Conservation (phyloP, 1,140 invertebrate species). For the Eumeta japonica region DNA sequence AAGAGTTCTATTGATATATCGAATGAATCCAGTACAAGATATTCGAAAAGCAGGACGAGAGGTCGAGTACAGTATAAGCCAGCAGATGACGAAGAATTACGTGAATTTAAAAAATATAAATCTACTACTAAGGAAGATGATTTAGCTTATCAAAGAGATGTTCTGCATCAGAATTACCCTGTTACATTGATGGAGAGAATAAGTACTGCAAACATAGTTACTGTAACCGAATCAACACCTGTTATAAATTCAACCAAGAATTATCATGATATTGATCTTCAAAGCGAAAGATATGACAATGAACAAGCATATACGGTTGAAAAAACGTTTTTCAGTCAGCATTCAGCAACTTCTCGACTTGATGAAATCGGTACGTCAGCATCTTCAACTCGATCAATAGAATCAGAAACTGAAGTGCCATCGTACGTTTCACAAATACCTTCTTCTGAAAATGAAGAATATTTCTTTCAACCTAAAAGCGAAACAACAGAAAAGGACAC, state of each 20-base stretch:
- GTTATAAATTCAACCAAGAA: conserved; percentile 23
- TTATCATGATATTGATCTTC: conserved; percentile 11
- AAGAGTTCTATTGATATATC: too few species aligned
- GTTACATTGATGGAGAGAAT: conserved; percentile 50
- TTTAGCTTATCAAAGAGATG: conserved; percentile 61
- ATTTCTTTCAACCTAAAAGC: conserved; percentile 23
- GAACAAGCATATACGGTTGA: conserved; percentile 46
- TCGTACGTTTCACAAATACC: conserved; percentile 18
- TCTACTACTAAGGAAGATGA: conserved; percentile 36
- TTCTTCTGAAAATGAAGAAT: conserved; percentile 23
- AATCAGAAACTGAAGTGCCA: conserved; percentile 18
- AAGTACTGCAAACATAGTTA: conserved; percentile 48
- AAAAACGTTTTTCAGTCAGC: conserved; percentile 31
- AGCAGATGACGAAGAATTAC: conserved; percentile 39
- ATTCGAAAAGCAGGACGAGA: conserved; percentile 32
- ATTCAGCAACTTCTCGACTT: conserved; percentile 6
- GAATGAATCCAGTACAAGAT: conserved; percentile 32
- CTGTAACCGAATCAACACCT: conserved; percentile 40
- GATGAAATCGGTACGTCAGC: background rate
- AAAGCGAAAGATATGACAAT: conserved; percentile 28
- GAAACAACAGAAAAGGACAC: conserved; percentile 22
- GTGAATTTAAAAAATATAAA: conserved; percentile 33
- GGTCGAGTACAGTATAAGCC: conserved; percentile 45
- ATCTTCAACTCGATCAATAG: background rate
- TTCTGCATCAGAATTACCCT: conserved; percentile 63